phyloP scores from a whole-genome alignment of 2,113 vertebrate genomes.

The Festucalex cinctus region DNA sequence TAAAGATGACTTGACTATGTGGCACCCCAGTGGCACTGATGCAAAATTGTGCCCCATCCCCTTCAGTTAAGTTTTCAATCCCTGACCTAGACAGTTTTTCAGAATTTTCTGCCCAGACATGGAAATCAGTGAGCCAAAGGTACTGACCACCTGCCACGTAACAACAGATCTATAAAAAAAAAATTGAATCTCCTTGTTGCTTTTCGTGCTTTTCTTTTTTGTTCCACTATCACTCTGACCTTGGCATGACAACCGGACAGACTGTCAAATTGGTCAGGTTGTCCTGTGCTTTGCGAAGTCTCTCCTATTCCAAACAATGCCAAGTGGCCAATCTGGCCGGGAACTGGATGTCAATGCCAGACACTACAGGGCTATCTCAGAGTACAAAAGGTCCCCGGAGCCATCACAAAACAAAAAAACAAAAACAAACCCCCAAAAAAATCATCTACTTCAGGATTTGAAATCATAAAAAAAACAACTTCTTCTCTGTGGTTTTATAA shows the following conservation, averaged over 20 bases:
- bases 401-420: conserved; percentile 34
- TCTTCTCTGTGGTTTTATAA: conserved; percentile 19
- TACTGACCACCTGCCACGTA: not conserved
- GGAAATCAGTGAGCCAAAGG: conserved; percentile 1
- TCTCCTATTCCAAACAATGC: conserved; percentile 44
- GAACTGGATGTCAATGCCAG: conserved; percentile 54
- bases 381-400: conserved; percentile 57
- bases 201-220: conserved; percentile 14
- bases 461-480: conserved; percentile 12
- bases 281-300: conserved; percentile 39
- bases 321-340: conserved; percentile 49
- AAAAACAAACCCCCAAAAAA: not conserved
- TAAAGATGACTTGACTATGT: too few species aligned
- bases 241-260: conserved; percentile 29
- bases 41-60: too few species aligned
- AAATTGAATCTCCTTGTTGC: conserved; percentile 5
- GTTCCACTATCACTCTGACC: conserved; percentile 15
- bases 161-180: conserved; percentile 4
- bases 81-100: not conserved
- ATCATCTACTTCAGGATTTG: not conserved
- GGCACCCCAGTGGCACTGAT: too few species aligned
- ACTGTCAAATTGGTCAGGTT: conserved; percentile 40
- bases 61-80: too few species aligned
- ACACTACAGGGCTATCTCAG: conserved; percentile 47
- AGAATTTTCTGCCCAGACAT: conserved; percentile 2